These are phyloP conservation scores for Xanthorhoe spadicearia DNA, from an alignment of 2,888 invertebrate genomes.

Conservation along the genomic window DNA sequence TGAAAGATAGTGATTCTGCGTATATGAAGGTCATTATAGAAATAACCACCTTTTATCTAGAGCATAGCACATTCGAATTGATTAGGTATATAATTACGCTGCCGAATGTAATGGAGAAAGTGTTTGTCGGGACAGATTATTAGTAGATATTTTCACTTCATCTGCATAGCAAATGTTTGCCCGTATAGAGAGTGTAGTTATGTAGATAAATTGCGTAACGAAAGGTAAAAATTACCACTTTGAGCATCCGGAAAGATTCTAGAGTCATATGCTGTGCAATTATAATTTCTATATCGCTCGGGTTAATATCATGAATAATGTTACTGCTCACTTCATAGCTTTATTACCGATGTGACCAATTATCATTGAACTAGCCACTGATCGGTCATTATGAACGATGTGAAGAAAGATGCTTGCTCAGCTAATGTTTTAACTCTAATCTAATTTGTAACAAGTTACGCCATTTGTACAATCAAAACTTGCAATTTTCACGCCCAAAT, in stretches of 20 bases:
- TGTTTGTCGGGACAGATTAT: constrained; percentile 48
- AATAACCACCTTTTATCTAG: constrained; percentile 28
- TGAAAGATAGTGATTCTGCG: constrained; percentile 8
- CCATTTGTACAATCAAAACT: constrained; percentile 15
- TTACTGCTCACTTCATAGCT: constrained; percentile 12
- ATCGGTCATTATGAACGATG: background rate
- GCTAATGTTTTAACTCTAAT: no score
- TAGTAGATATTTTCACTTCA: constrained; percentile 52
- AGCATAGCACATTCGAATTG: constrained; percentile 47
- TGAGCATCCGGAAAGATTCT: constrained; percentile 16
- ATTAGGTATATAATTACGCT: constrained; percentile 53
- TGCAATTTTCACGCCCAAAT: constrained; percentile 23
- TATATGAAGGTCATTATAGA: constrained; percentile 29
- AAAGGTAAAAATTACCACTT: constrained; percentile 29
- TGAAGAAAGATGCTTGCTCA: no score
- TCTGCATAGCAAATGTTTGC: constrained; percentile 51
- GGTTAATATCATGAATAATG: constrained; percentile 16
- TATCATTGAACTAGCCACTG: background rate
- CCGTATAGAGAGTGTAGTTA: constrained; percentile 55
- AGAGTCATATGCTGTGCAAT: constrained; percentile 20
- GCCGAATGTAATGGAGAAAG: constrained; percentile 54
- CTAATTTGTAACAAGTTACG: no score
- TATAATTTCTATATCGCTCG: constrained; percentile 8
- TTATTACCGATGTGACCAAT: background rate
- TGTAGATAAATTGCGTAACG: constrained; percentile 46